These are phyloP conservation scores for Argyrosomus japonicus DNA, from an alignment of 2,113 vertebrate species.

Conservation along the genomic window DNA sequence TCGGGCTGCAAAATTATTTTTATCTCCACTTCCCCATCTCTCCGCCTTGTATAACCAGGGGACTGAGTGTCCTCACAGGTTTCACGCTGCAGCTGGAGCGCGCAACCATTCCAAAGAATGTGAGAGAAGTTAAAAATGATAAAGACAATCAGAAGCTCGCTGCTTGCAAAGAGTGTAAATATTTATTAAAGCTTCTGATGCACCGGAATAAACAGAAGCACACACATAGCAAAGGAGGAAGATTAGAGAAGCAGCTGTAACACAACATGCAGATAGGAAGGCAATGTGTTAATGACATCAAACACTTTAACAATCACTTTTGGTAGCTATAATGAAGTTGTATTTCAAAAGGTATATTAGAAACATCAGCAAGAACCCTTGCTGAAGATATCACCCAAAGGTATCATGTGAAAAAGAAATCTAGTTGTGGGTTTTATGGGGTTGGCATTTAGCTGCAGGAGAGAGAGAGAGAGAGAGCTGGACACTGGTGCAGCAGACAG, in stretches of 20 bases:
- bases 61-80: constrained; percentile 61
- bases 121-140: constrained; percentile 5
- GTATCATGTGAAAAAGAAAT: neutral
- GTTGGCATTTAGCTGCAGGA: too few relatives aligned
- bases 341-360: neutral
- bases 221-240: neutral
- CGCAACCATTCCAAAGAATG: constrained; percentile 34
- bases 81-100: constrained; percentile 52
- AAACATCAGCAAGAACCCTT: neutral
- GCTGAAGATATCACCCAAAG: neutral
- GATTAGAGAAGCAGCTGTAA: neutral
- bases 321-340: neutral
- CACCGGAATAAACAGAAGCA: neutral
- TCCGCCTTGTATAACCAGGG: constrained; percentile 42
- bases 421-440: neutral
- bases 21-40: constrained; percentile 78
- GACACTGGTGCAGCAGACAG: too few relatives aligned
- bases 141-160: neutral
- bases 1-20: constrained; percentile 72
- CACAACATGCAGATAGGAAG: neutral
- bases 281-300: neutral
- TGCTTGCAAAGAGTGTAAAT: neutral
- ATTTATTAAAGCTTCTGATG: constrained; percentile 1
- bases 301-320: neutral
- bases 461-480: too few relatives aligned